Evolutionary conservation across 1,140 invertebrate species (phyloP).

Genomic region (Pachyrhynchus sulphureomaculatus): DNA sequence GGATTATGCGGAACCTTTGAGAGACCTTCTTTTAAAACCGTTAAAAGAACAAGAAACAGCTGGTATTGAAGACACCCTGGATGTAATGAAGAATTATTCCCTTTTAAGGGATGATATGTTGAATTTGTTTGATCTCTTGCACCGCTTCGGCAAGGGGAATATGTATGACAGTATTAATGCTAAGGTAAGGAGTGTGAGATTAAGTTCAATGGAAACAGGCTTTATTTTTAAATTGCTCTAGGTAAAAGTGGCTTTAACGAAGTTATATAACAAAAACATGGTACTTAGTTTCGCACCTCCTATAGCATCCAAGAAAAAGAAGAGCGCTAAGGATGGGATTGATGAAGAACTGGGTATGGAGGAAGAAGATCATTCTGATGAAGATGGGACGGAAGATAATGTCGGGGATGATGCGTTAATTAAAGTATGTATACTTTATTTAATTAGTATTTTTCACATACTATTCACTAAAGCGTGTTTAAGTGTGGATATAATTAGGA

Average conservation of each 20-base stretch:
- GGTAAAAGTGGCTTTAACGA: slow-evolving; percentile 91
- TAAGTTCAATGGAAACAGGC: too few species aligned
- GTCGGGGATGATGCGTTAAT: slow-evolving; percentile 76
- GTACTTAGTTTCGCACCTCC: slow-evolving; percentile 70
- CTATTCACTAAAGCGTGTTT: too few species aligned
- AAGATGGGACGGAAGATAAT: slow-evolving; percentile 61
- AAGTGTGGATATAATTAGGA: too few species aligned
- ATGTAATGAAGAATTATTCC: slow-evolving; percentile 79
- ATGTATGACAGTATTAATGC: slow-evolving; percentile 73
- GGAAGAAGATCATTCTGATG: slow-evolving; percentile 50
- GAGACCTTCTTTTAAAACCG: slow-evolving; percentile 72
- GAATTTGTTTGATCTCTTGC: slow-evolving; percentile 77
- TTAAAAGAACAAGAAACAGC: slow-evolving; percentile 68
- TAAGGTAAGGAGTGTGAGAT: slow-evolving; percentile 60
- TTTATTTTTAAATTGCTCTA: slow-evolving; percentile 47
- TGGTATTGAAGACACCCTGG: slow-evolving; percentile 72
- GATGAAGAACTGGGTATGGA: slow-evolving; percentile 53
- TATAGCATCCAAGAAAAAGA: slow-evolving; percentile 60
- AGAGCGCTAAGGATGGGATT: slow-evolving; percentile 53
- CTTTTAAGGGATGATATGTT: slow-evolving; percentile 90
- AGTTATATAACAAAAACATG: slow-evolving; percentile 85
- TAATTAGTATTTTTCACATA: too few species aligned
- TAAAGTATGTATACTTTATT: slow-evolving; percentile 64
- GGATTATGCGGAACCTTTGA: slow-evolving; percentile 79
- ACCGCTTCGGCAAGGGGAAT: slow-evolving; percentile 78